Base-by-base conservation (phyloP, 2,888 invertebrate genomes). In the Athalia cordata region DNA sequence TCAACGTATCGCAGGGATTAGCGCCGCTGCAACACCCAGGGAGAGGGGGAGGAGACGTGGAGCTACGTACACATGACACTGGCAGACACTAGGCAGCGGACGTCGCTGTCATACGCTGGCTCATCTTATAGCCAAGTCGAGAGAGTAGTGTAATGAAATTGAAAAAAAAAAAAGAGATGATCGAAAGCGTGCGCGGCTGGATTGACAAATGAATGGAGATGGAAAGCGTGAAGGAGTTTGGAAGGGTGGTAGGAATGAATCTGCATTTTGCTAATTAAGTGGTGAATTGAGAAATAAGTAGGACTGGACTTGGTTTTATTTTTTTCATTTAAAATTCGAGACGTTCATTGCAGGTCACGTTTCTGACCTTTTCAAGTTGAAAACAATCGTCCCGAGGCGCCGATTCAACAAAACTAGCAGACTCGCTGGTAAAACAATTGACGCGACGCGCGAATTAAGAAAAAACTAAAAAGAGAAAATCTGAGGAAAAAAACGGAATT, bases 291-390 rank as follows among this genome's bases (percentile, higher is more conserved):
- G 29, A 29, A 29, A 29, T 29, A 29, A 29, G 29, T 29, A 29
- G 29, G 29, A 29, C 29, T 29, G 29, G 29, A 29, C 29, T 29
- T 29, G 29, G 29, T 29, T 29, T 29, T 29, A 0, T 29, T 29
- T 29, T 29, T 29, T 29, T 29, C 29, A 55, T 3, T 3, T n/a
- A 3, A 55, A 8, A 11, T 55, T 55, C n/a, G 55, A 8, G 55
- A n/a, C 55, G 55, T 68, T 68, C 55, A 68, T 68, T 55, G 52
- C 68, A n/a, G 68, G 68, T 68, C 68, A 68, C 68, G 68, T 68
- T 68, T 68, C 55, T 68, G 68, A 68, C 68, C 68, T 68, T 68
- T 68, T 45, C 43, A 45, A 43, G 7, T 29, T 11, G 3, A 7
- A n/a, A 11, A 59, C 59, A 11, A 59, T 5, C 59, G 64, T 64